phyloP scores from a whole-genome alignment of 2,113 vertebrate species.

The Nipponia nippon region DNA sequence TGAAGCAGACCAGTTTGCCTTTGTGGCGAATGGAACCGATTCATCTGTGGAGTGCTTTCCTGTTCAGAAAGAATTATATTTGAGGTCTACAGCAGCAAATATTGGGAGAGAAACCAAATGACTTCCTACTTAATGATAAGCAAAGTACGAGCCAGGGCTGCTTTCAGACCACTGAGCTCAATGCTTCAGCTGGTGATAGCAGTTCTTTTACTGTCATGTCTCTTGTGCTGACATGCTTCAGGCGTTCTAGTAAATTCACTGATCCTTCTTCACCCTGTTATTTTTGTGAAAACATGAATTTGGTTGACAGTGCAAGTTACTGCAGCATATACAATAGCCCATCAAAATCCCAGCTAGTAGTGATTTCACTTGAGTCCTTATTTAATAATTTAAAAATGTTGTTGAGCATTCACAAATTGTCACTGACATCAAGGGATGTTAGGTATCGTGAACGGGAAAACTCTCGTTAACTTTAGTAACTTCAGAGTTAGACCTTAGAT shows the following conservation, averaged over 20 bases:
- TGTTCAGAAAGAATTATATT: neutral
- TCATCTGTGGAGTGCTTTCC: neutral
- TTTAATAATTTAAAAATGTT: neutral
- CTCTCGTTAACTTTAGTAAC: neutral
- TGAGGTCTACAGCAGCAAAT: neutral
- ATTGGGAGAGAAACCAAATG: neutral
- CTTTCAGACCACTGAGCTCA: neutral
- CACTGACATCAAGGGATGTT: neutral
- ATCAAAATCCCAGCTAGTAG: neutral
- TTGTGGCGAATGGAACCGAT: neutral
- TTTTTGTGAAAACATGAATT: neutral
- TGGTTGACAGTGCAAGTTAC: neutral
- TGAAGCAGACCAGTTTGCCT: conserved; percentile 29
- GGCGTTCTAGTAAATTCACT: neutral
- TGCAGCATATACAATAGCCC: neutral
- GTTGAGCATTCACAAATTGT: neutral
- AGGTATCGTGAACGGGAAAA: neutral
- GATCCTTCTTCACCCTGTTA: neutral
- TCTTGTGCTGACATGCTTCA: neutral
- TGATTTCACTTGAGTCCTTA: neutral
- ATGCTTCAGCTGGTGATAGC: neutral
- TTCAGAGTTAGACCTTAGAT: neutral
- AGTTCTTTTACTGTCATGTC: neutral
- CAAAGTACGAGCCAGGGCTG: neutral
- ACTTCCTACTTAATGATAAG: neutral